These are phyloP conservation scores for Congeria kusceri DNA, from an alignment of 2,888 invertebrate genomes.

Conservation along the genomic window DNA sequence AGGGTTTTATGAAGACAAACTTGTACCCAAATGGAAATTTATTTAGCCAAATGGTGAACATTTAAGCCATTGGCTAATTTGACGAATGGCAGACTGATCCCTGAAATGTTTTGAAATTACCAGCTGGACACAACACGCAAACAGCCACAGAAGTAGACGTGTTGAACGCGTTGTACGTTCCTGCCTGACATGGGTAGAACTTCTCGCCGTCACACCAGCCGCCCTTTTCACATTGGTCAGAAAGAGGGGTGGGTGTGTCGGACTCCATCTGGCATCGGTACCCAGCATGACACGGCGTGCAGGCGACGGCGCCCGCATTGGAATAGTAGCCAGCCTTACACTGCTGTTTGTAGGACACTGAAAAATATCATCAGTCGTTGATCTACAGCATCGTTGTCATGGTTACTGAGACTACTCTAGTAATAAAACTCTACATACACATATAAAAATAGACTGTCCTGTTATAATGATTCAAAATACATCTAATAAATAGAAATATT, in stretches of 20 bases:
- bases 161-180: slow-evolving; percentile 80
- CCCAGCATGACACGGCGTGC: slow-evolving; percentile 77
- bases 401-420: no score
- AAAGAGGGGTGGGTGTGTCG: slow-evolving; percentile 74
- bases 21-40: no score
- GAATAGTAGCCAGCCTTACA: slow-evolving; percentile 82
- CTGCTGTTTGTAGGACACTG: slow-evolving; percentile 77
- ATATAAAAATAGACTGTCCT: no score
- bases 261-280: slow-evolving; percentile 79
- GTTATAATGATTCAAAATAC: no score
- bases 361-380: slow-evolving; percentile 10
- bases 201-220: slow-evolving; percentile 82
- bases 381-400: no score
- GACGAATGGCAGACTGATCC: no score
- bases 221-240: slow-evolving; percentile 76
- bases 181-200: slow-evolving; percentile 77
- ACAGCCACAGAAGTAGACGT: slow-evolving; percentile 69
- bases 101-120: slow-evolving; percentile 63
- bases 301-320: slow-evolving; percentile 68
- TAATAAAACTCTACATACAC: no score
- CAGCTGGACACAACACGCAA: slow-evolving; percentile 80
- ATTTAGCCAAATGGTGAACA: no score
- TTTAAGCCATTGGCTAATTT: no score
- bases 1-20: no score
- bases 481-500: no score